Base-by-base conservation (phyloP, 2,113 vertebrate genomes). In the Marmota flaviventris region DNA sequence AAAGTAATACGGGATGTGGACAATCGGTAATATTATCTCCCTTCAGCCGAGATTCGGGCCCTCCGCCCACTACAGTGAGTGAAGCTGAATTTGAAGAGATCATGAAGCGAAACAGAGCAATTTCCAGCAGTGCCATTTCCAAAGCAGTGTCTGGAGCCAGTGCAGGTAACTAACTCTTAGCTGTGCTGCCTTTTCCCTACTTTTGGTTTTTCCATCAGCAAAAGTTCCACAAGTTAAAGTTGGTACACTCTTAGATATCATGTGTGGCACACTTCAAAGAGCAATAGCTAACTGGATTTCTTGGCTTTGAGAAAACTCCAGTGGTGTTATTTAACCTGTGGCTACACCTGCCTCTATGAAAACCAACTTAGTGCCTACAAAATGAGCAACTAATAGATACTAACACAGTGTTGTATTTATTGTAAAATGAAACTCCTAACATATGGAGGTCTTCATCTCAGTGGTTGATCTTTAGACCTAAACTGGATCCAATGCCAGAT, bases 51-150 rank as follows among this genome's bases (percentile, higher is more conserved):
- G 99, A 99, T 75, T 97, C 98, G 8, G 99, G 99, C 39, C 98
- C 98, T 0, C 98, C 98, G 0, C 97, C 98, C 4, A 95, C 98
- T 2, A 97, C 98, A 0, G 98, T 98, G 96, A 98, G 98, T 37
- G 99, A 99, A 61, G 98, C 97, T 53, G 99, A 99, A 92, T 99
- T 99, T 96, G 99, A 99, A 95, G 99, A 99, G 97, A 99, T 99
- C 97, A 99, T 99, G 99, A 99, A 99, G 98, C 98, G 99, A 97
- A 99, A 99, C 97, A 98, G 99, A 98, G 99, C 99, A 0, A 99
- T 99, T 93, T 99, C 99, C 96, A 99, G 99, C 98, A 99, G 99
- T 95, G 99, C 99, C 98, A 99, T 99, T 94, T 99, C 99, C 97
- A 99, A 99, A 98, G 99, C 99, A 0, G 99, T 99, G 84, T 99